Conservation (phyloP, 2,797 vertebrate genomes). For the Oreonectes daqikongensis region DNA sequence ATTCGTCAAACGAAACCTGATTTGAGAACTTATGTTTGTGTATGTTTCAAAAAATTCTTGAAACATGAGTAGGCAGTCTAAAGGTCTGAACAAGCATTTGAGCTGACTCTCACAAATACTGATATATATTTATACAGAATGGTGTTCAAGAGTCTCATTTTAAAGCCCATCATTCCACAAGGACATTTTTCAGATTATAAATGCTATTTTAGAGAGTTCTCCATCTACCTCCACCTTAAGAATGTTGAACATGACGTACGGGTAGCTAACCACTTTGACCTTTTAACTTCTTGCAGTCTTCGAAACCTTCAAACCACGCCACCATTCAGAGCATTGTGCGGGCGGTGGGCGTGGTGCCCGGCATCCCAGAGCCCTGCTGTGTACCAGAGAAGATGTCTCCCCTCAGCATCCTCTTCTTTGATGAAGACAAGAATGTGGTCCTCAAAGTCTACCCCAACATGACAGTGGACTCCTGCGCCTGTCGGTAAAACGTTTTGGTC, state of each 20-base stretch:
- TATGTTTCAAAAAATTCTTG: not conserved
- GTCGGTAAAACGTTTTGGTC: constrained; percentile 79
- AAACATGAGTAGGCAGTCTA: no score
- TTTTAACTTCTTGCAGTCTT: constrained; percentile 72
- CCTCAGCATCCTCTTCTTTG: constrained; percentile 94
- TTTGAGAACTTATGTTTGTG: not conserved
- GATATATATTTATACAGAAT: no score
- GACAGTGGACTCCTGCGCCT: constrained; percentile 95
- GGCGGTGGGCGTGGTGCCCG: constrained; percentile 89
- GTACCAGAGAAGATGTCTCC: constrained; percentile 97
- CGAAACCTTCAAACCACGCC: constrained; percentile 96
- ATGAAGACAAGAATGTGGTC: constrained; percentile 95
- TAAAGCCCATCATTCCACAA: no score
- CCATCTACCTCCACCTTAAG: no score
- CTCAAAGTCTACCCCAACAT: constrained; percentile 98
- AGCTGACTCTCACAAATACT: no score
- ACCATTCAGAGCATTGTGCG: constrained; percentile 98
- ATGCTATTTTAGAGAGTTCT: no score
- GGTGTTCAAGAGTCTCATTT: no score
- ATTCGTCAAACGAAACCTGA: not conserved
- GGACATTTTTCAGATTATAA: no score
- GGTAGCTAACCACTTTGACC: not conserved
- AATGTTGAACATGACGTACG: no score
- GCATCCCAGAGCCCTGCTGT: constrained; percentile 94
- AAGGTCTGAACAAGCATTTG: no score